These are phyloP conservation scores for Acronicta psi DNA, from an alignment of 2,888 invertebrate species.

Conservation along the genomic window DNA sequence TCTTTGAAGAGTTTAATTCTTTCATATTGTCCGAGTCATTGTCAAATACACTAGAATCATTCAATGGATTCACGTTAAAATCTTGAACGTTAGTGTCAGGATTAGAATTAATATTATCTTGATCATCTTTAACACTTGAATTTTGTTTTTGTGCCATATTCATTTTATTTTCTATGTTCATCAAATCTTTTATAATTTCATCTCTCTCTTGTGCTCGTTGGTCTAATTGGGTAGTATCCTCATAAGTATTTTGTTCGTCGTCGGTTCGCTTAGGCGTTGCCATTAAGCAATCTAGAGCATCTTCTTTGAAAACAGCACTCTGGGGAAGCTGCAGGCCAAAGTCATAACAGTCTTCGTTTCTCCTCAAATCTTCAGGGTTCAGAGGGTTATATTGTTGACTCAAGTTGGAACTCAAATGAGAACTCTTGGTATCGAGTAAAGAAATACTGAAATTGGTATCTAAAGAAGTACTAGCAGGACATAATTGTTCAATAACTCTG, in stretches of 20 bases:
- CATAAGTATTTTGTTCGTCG: constrained; percentile 67
- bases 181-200: constrained; percentile 83
- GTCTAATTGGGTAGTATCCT: constrained; percentile 65
- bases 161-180: constrained; percentile 83
- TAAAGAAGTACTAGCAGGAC: constrained; percentile 77
- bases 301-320: constrained; percentile 79
- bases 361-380: constrained; percentile 76
- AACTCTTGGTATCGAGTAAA: constrained; percentile 76
- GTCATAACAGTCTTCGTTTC: constrained; percentile 82
- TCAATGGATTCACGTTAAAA: constrained; percentile 55
- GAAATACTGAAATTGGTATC: constrained; percentile 83
- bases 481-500: constrained; percentile 79
- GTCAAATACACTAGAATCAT: constrained; percentile 52
- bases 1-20: constrained; percentile 35
- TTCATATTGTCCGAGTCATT: constrained; percentile 53
- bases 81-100: constrained; percentile 58
- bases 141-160: constrained; percentile 65
- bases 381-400: constrained; percentile 75
- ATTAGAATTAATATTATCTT: constrained; percentile 49
- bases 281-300: constrained; percentile 80
- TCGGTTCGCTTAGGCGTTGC: constrained; percentile 76
- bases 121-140: constrained; percentile 53
- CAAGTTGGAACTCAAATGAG: constrained; percentile 75
- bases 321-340: constrained; percentile 80
- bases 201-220: constrained; percentile 76